Base-by-base conservation (phyloP, 1,140 invertebrate genomes). In the Philopotamus ludificatus region DNA sequence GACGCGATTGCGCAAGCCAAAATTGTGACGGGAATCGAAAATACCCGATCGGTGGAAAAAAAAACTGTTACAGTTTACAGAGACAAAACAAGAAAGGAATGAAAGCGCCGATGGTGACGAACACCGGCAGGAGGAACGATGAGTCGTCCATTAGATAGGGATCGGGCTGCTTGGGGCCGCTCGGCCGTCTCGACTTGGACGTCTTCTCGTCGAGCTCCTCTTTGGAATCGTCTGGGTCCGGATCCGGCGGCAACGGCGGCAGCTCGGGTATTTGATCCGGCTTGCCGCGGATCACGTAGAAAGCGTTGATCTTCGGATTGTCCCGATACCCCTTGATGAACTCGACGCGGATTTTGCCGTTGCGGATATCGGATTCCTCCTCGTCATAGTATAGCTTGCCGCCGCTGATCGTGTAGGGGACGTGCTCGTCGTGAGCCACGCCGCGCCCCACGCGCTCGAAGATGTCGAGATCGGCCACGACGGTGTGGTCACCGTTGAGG, bases 251-350 rank as follows among this genome's bases (percentile, higher is more conserved):
- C 73, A 93, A 77, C 58, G 89, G 87, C 22, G 89, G 88, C 66
- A 94, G 76, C 73, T 90, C 88, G 15, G 93, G 91, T 28, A 95
- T 85, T 79, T 96, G 92, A 75, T 93, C 88, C 55, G 92, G 65
- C 66, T 82, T 87, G 60, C 94, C 95, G 81, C 90, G 92, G 72
- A 95, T 86, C 7, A 98, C 87, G 78, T 88, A 92, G 71, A 98
- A 89, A 7, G 95, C 95, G 85, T 98, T 98, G 23, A 98, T 90
- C 83, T 98, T 98, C 9, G 95, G 95, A 83, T 98, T 98, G 78
- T 98, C 95, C 77, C 90, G 83, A 65, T 93, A 91, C 12, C 94
- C 93, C 81, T 95, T 95, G 41, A 94, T 92, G 75, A 95, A 95
- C 79, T 95, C 94, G 1, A 97, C 87, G 73, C 91, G 85, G 65